A percentile compares a stretch with the other conserved stretches of the same genome.
Evolutionary conservation across 2,888 invertebrate genomes (phyloP).

Genomic region (Biston stratarius): DNA sequence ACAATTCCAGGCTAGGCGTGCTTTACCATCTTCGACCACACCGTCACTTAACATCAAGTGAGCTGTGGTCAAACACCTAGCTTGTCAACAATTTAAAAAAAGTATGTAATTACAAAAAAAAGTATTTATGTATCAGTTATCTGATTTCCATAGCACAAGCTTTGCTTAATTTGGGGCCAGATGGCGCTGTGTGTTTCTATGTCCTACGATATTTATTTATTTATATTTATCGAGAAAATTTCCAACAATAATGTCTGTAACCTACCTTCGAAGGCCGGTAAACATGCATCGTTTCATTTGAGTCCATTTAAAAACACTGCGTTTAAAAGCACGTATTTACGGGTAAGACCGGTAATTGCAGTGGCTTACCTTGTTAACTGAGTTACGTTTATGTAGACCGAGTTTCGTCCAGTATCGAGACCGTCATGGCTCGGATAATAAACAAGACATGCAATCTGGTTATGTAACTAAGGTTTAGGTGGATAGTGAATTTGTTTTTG

Average conservation of each 20-base stretch:
- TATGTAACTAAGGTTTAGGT: constrained; percentile 45
- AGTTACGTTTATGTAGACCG: constrained; percentile 48
- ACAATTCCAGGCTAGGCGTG: no score
- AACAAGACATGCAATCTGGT: constrained; percentile 49
- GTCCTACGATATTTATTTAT: no score
- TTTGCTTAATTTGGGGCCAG: no score
- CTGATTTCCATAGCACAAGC: no score
- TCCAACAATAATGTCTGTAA: constrained; percentile 11
- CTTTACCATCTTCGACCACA: no score
- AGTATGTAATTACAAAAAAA: no score
- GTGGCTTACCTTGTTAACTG: constrained; percentile 47
- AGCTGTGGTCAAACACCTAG: no score
- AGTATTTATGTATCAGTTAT: no score
- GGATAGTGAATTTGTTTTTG: not conserved
- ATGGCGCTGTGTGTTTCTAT: no score
- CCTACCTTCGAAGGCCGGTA: constrained; percentile 7
- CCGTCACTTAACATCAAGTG: no score
- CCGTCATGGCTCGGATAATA: constrained; percentile 53
- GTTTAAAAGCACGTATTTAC: constrained; percentile 33
- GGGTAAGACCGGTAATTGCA: constrained; percentile 39
- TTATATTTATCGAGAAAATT: not conserved
- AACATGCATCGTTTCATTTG: constrained; percentile 28
- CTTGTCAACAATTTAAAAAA: no score
- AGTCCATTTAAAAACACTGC: constrained; percentile 24
- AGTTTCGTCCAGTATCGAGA: constrained; percentile 55